A percentile compares a stretch with the other conserved stretches of the same genome.
Evolutionary conservation across 2,888 invertebrate species (phyloP).

Genomic region (Protophormia terraenovae): DNA sequence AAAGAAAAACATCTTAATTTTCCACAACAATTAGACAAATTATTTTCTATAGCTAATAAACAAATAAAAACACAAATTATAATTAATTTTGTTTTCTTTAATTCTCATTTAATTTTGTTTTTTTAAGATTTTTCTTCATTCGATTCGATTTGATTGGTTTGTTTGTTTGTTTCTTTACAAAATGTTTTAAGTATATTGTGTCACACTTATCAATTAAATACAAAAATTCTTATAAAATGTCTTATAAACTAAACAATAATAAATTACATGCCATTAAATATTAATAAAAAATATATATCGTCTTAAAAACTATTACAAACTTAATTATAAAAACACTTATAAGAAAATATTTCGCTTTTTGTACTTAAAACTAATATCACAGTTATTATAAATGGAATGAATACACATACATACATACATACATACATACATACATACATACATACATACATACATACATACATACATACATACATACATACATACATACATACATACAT

Average conservation of each 20-base stretch:
- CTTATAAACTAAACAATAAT: slow-evolving; percentile 36
- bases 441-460: background rate
- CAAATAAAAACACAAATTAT: slow-evolving; percentile 25
- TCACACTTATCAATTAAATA: slow-evolving; percentile 10
- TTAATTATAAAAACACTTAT: slow-evolving; percentile 64
- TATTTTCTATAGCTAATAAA: background rate
- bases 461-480: background rate
- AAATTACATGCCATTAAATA: slow-evolving; percentile 25
- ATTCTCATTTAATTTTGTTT: slow-evolving; percentile 13
- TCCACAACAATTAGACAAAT: background rate
- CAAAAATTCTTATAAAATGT: background rate
- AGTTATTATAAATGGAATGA: slow-evolving; percentile 36
- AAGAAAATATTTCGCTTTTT: slow-evolving; percentile 28
- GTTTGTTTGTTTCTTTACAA: slow-evolving; percentile 4
- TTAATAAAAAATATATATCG: background rate
- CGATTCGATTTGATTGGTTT: background rate
- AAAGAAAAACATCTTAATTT: too few relatives aligned
- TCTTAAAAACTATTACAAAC: slow-evolving; percentile 14
- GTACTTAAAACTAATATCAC: slow-evolving; percentile 53
- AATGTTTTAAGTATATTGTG: background rate
- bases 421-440: too few relatives aligned
- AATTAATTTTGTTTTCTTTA: background rate
- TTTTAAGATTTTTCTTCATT: slow-evolving; percentile 18
- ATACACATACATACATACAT: background rate
- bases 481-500: background rate